Evolutionary conservation across 2,797 vertebrate species (phyloP).

Genomic region (Pipistrellus kuhlii): DNA sequence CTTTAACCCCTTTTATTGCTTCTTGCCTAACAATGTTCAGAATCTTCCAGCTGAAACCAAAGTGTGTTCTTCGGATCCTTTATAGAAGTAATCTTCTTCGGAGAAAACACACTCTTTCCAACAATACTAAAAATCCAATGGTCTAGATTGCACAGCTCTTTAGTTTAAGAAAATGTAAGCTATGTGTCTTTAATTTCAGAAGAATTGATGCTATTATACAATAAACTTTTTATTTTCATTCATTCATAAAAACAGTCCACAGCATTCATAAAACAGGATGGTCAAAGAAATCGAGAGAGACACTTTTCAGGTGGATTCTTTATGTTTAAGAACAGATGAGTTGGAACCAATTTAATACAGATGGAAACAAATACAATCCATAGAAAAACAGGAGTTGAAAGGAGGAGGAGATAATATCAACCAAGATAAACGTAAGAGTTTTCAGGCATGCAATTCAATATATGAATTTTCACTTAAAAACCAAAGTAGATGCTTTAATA

Average conservation of each 20-base stretch:
- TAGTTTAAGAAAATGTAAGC: neutral
- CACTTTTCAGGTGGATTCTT: constrained; percentile 65
- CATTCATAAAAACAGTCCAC: constrained; percentile 78
- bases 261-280: constrained; percentile 77
- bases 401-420: constrained; percentile 55
- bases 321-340: constrained; percentile 59
- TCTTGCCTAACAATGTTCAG: constrained; percentile 34
- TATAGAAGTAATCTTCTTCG: constrained; percentile 40
- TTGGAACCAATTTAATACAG: constrained; percentile 70
- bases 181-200: constrained; percentile 68
- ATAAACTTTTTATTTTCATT: constrained; percentile 79
- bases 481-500: constrained; percentile 72
- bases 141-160: constrained; percentile 19
- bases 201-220: constrained; percentile 71
- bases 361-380: constrained; percentile 74
- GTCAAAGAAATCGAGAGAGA: constrained; percentile 72
- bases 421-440: constrained; percentile 73
- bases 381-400: constrained; percentile 61
- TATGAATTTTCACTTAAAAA: constrained; percentile 66
- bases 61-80: constrained; percentile 41
- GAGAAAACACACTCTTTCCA: constrained; percentile 37
- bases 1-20: constrained; percentile 56
- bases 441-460: constrained; percentile 72
- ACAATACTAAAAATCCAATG: constrained; percentile 29
- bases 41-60: constrained; percentile 51